Conservation (phyloP, 2,113 vertebrate species). For the Emydocephalus ijimae region DNA sequence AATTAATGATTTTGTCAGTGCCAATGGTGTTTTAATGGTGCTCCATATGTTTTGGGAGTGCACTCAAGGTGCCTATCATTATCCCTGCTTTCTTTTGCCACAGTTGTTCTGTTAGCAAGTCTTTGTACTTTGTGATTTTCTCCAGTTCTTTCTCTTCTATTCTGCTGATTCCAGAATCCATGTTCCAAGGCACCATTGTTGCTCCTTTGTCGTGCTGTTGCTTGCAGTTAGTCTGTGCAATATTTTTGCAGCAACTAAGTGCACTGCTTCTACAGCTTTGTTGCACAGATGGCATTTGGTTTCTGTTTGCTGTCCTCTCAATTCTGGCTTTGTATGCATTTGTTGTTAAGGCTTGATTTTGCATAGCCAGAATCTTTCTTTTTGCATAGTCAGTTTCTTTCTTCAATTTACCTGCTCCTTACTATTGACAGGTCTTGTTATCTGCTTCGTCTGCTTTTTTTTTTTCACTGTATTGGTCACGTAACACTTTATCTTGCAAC, state of each 20-base stretch:
- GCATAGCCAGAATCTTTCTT: background rate
- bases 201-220: background rate
- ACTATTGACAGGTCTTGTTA: too few species aligned
- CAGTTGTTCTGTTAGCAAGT: background rate
- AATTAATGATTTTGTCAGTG: background rate
- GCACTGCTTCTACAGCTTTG: background rate
- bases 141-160: background rate
- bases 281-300: background rate
- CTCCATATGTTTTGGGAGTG: background rate
- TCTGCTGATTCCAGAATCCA: background rate
- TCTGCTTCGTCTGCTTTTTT: too few species aligned
- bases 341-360: too few species aligned
- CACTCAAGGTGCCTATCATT: background rate
- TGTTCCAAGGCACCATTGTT: background rate
- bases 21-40: background rate
- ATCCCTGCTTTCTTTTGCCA: background rate
- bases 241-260: background rate
- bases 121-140: background rate
- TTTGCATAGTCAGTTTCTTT: too few species aligned
- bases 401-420: too few species aligned
- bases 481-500: background rate
- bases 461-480: too few species aligned
- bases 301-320: background rate
- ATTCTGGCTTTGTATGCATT: background rate
- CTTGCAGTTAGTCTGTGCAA: background rate